These are phyloP conservation scores for Lonchura striata DNA, from an alignment of 2,113 vertebrate genomes.

Conservation along the genomic window DNA sequence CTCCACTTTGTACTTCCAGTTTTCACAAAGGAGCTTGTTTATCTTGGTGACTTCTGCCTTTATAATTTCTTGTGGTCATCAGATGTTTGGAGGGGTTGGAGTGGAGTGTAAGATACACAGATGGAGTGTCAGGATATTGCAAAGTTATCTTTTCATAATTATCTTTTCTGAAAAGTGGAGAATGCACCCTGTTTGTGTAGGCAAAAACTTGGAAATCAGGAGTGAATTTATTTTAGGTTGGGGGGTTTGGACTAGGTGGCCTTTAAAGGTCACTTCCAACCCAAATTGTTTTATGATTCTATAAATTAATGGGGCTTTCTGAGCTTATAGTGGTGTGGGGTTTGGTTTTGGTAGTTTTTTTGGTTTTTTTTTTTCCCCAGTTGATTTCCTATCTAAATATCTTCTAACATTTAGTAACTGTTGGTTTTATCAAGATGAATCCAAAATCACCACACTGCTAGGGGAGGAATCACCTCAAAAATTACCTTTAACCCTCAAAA, in stretches of 20 bases:
- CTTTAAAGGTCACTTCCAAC: not conserved
- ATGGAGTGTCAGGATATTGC: not conserved
- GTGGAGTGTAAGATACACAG: not conserved
- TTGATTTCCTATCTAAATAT: not conserved
- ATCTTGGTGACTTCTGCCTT: not conserved
- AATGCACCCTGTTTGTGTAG: not conserved
- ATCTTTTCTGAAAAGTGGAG: not conserved
- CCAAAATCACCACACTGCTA: not conserved
- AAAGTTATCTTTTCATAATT: not conserved
- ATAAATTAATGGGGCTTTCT: not conserved
- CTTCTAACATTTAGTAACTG: not conserved
- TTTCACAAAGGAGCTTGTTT: not conserved
- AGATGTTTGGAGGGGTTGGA: not conserved
- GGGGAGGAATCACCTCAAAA: not conserved
- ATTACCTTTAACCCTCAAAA: not conserved
- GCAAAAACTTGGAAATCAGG: not conserved
- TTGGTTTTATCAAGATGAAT: not conserved
- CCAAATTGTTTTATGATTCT: not conserved
- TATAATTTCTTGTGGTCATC: not conserved
- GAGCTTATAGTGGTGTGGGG: accelerated
- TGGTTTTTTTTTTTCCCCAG: not conserved
- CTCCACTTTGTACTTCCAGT: not conserved
- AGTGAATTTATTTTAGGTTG: not conserved
- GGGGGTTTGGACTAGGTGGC: not conserved
- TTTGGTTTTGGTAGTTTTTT: not conserved